These are phyloP conservation scores for Monoplex corrugatus DNA, from an alignment of 2,888 invertebrate genomes.

Conservation along the genomic window DNA sequence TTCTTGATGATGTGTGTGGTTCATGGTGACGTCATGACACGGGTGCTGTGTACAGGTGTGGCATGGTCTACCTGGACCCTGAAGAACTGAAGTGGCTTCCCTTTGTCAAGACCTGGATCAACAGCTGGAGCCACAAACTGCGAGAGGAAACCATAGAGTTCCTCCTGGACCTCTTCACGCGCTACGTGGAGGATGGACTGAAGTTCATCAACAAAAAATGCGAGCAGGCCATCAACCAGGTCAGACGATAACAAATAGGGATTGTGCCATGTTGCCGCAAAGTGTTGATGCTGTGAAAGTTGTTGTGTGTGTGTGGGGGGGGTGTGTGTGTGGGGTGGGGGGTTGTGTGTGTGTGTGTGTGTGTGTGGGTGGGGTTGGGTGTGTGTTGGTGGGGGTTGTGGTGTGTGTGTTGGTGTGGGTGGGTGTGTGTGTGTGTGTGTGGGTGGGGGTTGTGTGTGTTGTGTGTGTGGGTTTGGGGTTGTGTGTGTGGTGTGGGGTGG, in stretches of 20 bases:
- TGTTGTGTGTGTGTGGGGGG: background rate
- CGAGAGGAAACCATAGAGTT: constrained; percentile 85
- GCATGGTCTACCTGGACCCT: constrained; percentile 95
- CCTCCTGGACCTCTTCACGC: constrained; percentile 86
- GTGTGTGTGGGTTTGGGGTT: no score
- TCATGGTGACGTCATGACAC: background rate
- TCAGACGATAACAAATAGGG: constrained; percentile 72
- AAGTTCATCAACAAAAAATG: constrained; percentile 87
- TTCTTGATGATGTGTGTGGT: constrained; percentile 59
- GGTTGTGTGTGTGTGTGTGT: constrained; percentile 3
- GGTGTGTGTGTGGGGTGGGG: constrained; percentile 8
- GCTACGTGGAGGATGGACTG: constrained; percentile 87
- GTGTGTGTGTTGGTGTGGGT: no score
- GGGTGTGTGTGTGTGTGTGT: no score
- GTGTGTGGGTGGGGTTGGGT: background rate
- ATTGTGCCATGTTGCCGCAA: background rate
- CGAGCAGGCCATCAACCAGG: constrained; percentile 89
- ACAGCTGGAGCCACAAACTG: constrained; percentile 83
- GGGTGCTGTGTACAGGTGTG: constrained; percentile 81
- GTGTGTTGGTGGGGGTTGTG: background rate
- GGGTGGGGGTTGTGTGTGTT: no score
- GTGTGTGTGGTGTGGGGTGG: no score
- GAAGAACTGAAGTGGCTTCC: constrained; percentile 91
- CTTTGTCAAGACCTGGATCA: constrained; percentile 89
- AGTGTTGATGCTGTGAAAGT: background rate